Conservation (phyloP, 2,888 invertebrate species). For the Cataglyphis altisquamis region DNA sequence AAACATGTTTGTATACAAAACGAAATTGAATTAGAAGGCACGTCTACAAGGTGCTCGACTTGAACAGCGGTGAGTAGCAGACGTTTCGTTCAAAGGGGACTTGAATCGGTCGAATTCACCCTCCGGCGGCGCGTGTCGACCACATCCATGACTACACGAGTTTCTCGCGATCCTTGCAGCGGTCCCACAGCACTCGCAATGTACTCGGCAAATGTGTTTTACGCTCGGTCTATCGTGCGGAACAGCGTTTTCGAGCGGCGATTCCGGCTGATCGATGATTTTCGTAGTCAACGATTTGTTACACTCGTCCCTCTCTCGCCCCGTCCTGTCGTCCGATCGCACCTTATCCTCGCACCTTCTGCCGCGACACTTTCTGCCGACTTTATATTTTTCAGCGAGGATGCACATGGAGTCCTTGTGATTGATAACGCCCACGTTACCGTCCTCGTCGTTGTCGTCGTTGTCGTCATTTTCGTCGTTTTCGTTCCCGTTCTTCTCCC, state of each 20-base stretch:
- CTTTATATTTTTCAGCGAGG: constrained; percentile 78
- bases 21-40: constrained; percentile 59
- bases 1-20: constrained; percentile 23
- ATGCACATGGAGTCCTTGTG: constrained; percentile 83
- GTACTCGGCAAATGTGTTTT: constrained; percentile 35
- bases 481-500: constrained; percentile 53
- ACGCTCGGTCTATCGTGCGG: constrained; percentile 29
- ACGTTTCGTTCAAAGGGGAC: constrained; percentile 61
- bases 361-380: constrained; percentile 55
- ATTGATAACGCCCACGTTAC: constrained; percentile 70
- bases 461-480: constrained; percentile 52
- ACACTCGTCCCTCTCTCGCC: constrained; percentile 49
- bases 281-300: constrained; percentile 60
- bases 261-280: constrained; percentile 51
- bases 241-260: constrained; percentile 45
- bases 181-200: constrained; percentile 46
- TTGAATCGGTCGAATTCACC: constrained; percentile 57
- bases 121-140: constrained; percentile 45
- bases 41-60: constrained; percentile 67
- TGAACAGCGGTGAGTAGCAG: constrained; percentile 61
- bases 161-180: constrained; percentile 27
- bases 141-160: constrained; percentile 52
- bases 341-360: constrained; percentile 16
- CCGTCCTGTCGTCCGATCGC: constrained; percentile 38
- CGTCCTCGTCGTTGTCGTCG: constrained; percentile 63